Evolutionary conservation across 2,888 invertebrate genomes (phyloP).

Genomic region (Nymphalis urticae): DNA sequence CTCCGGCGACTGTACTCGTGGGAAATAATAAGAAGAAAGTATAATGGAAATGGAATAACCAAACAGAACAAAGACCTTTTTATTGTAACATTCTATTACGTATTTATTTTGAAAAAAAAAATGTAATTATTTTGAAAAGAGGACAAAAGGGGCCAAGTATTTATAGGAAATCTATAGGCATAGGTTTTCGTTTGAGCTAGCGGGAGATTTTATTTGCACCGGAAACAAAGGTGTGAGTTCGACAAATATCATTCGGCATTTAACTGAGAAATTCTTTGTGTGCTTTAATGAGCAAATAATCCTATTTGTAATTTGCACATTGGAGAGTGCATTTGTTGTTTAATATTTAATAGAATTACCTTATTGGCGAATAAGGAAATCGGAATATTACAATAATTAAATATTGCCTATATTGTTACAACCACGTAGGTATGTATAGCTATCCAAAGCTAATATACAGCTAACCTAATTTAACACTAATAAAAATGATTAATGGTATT

Average conservation of each 20-base stretch:
- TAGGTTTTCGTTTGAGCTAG: slow-evolving; percentile 20
- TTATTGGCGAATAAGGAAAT: too few species aligned
- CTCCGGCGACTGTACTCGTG: slow-evolving; percentile 45
- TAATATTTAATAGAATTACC: neutral
- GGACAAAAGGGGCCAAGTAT: slow-evolving; percentile 3
- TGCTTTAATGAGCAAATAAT: neutral
- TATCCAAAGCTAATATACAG: too few species aligned
- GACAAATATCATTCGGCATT: slow-evolving; percentile 54
- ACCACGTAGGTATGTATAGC: too few species aligned
- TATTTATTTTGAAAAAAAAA: slow-evolving; percentile 22
- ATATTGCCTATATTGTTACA: too few species aligned
- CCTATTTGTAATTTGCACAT: slow-evolving; percentile 2
- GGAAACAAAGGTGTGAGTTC: slow-evolving; percentile 69
- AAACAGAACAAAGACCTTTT: slow-evolving; percentile 28
- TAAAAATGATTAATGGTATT: too few species aligned
- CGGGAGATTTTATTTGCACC: slow-evolving; percentile 50
- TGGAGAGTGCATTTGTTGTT: neutral
- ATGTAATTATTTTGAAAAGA: slow-evolving; percentile 21
- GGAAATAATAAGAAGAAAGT: slow-evolving; percentile 48
- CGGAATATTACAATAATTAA: too few species aligned
- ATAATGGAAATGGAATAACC: slow-evolving; percentile 39
- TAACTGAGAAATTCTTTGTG: neutral
- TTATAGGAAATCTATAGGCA: neutral
- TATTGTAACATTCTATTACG: slow-evolving; percentile 25
- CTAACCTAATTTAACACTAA: too few species aligned